phyloP scores from a whole-genome alignment of 2,888 invertebrate species.

The Yponomeuta cagnagella region DNA sequence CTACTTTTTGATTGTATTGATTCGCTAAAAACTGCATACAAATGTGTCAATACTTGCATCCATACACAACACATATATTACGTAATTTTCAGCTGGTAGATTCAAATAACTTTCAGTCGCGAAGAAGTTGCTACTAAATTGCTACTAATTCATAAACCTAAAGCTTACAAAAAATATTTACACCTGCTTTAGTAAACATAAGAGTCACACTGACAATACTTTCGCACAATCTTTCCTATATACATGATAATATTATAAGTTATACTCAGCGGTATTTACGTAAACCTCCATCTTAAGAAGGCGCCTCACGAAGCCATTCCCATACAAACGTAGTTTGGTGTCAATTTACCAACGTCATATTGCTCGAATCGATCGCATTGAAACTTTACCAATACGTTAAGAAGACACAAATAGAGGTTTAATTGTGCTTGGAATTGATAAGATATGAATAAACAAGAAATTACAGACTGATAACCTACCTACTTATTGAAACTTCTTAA shows the following conservation, averaged over 20 bases:
- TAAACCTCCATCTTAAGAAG: neutral
- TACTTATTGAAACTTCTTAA: no score
- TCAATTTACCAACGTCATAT: no score
- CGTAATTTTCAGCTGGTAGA: conserved; percentile 26
- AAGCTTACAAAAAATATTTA: conserved; percentile 70
- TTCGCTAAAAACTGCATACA: neutral
- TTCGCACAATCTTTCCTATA: conserved; percentile 60
- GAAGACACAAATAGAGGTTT: no score
- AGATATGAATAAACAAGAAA: no score
- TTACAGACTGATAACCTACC: no score
- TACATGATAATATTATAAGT: conserved; percentile 38
- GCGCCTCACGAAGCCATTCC: neutral
- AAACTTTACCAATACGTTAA: no score
- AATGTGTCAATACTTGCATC: neutral
- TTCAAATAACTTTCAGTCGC: conserved; percentile 44
- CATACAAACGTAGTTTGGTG: neutral
- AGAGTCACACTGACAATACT: conserved; percentile 39
- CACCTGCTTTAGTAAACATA: conserved; percentile 51
- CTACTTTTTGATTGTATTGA: no score
- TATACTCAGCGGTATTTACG: conserved; percentile 24
- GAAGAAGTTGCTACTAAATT: conserved; percentile 51
- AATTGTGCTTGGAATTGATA: no score
- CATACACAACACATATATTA: neutral
- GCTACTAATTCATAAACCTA: conserved; percentile 40
- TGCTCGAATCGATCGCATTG: no score